Evolutionary conservation across 2,888 invertebrate genomes (phyloP).

Genomic region (Drosophila tripunctata): DNA sequence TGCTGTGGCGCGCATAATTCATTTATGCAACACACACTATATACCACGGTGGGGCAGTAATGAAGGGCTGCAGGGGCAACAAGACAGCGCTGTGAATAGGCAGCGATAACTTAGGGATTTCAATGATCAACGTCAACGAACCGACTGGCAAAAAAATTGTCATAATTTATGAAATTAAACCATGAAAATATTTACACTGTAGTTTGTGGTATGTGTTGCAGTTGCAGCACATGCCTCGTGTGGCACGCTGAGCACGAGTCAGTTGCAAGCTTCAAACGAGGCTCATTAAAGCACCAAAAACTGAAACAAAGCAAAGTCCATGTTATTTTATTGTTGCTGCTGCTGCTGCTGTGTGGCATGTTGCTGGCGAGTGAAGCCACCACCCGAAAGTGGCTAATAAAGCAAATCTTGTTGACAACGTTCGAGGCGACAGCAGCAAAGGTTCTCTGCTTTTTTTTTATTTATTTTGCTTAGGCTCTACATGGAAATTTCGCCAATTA

Average conservation of each 20-base stretch:
- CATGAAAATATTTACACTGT: slow-evolving; percentile 75
- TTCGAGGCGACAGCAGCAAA: slow-evolving; percentile 62
- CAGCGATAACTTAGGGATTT: slow-evolving; percentile 83
- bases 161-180: slow-evolving; percentile 79
- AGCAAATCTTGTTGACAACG: slow-evolving; percentile 84
- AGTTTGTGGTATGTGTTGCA: too few species aligned
- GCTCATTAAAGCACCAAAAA: slow-evolving; percentile 66
- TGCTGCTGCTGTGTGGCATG: slow-evolving; percentile 59
- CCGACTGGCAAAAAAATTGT: slow-evolving; percentile 60
- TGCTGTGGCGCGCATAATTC: slow-evolving; percentile 82
- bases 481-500: slow-evolving; percentile 83
- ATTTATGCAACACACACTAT: slow-evolving; percentile 51
- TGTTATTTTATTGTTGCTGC: slow-evolving; percentile 42
- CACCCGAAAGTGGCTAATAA: slow-evolving; percentile 84
- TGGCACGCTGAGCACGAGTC: slow-evolving; percentile 11
- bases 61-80: not conserved
- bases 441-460: slow-evolving; percentile 31
- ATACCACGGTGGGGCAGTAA: not conserved
- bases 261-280: slow-evolving; percentile 5
- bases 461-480: slow-evolving; percentile 71
- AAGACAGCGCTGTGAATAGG: slow-evolving; percentile 48
- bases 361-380: slow-evolving; percentile 62
- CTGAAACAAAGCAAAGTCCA: slow-evolving; percentile 49
- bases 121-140: slow-evolving; percentile 81
- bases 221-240: not conserved